A percentile compares a stretch with the other conserved stretches of the same genome.
phyloP scores from a whole-genome alignment of 2,888 invertebrate species.

The Furcula furcula region DNA sequence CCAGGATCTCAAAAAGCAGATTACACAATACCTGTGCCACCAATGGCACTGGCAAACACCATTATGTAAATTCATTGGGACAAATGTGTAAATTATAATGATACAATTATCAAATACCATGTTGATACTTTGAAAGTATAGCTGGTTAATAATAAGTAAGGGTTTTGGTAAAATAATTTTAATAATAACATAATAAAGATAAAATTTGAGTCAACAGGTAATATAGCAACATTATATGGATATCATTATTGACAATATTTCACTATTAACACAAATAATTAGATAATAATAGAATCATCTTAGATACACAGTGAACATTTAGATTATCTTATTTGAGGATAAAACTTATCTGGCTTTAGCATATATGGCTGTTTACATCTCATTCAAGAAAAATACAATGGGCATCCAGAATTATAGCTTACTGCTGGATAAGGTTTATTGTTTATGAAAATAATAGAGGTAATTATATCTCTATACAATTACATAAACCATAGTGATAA shows the following conservation, averaged over 20 bases:
- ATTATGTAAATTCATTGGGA: constrained; percentile 69
- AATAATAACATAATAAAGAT: constrained; percentile 26
- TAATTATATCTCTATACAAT: too few species aligned
- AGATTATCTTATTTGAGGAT: constrained; percentile 6
- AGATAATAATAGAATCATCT: constrained; percentile 31
- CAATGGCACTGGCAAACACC: constrained; percentile 47
- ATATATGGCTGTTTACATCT: too few species aligned
- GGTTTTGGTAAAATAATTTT: constrained; percentile 41
- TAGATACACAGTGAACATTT: constrained; percentile 9
- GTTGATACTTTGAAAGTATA: constrained; percentile 31
- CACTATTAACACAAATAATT: constrained; percentile 34
- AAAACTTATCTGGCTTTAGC: too few species aligned
- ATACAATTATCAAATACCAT: constrained; percentile 30
- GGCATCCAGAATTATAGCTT: too few species aligned
- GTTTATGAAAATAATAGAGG: too few species aligned
- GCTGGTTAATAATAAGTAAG: constrained; percentile 31
- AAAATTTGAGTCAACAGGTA: constrained; percentile 34
- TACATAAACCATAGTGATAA: too few species aligned
- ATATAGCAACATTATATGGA: constrained; percentile 15
- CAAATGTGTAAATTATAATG: constrained; percentile 48
- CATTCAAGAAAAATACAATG: too few species aligned
- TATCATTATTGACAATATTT: constrained; percentile 33
- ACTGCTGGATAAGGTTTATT: too few species aligned
- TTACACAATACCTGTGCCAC: constrained; percentile 41
- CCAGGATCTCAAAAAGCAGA: constrained; percentile 48